These are phyloP conservation scores for Epistrophella euchroma DNA, from an alignment of 2,888 invertebrate species.

Conservation along the genomic window DNA sequence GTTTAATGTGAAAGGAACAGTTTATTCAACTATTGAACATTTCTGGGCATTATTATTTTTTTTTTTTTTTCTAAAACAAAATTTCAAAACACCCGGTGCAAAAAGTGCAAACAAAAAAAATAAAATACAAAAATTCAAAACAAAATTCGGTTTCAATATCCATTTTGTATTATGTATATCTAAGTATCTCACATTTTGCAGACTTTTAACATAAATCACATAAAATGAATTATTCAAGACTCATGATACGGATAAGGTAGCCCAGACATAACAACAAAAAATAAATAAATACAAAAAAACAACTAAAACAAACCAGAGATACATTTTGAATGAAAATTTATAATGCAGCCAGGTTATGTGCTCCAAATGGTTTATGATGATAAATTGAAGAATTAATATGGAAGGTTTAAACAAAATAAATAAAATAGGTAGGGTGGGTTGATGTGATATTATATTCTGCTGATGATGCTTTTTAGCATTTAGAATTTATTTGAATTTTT, in stretches of 20 bases:
- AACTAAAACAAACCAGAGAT: slow-evolving; percentile 23
- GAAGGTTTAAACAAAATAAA: background rate
- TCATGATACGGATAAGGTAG: slow-evolving; percentile 66
- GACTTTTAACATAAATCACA: slow-evolving; percentile 45
- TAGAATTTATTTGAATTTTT: slow-evolving; percentile 29
- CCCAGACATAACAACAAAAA: slow-evolving; percentile 42
- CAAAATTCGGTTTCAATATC: slow-evolving; percentile 33
- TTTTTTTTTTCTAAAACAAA: background rate
- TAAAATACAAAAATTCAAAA: background rate
- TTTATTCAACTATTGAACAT: background rate
- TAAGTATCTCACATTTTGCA: slow-evolving; percentile 50
- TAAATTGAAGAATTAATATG: slow-evolving; percentile 23
- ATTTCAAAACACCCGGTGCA: background rate
- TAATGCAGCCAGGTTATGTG: slow-evolving; percentile 37
- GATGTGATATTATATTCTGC: slow-evolving; percentile 2
- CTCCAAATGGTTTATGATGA: slow-evolving; percentile 44
- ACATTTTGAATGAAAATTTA: slow-evolving; percentile 52
- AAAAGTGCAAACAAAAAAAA: background rate
- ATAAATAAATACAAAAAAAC: background rate
- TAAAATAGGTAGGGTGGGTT: background rate
- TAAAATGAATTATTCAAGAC: slow-evolving; percentile 64
- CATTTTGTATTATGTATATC: slow-evolving; percentile 56
- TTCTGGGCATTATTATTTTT: background rate
- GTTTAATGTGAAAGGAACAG: background rate
- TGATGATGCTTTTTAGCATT: slow-evolving; percentile 22